Evolutionary conservation across 2,888 invertebrate species (phyloP).

Genomic region (Acronicta leporina): DNA sequence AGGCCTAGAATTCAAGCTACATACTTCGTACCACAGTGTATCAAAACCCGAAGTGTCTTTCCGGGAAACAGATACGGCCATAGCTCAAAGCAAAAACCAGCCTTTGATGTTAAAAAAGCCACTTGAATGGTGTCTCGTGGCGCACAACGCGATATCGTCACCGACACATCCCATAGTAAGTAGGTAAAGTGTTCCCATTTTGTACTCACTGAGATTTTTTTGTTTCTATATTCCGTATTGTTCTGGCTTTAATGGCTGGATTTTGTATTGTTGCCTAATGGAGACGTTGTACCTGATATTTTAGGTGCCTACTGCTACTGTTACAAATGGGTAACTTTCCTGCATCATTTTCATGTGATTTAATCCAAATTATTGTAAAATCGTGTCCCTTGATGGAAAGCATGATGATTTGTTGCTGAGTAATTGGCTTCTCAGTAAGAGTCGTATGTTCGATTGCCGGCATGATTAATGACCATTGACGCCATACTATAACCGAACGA

Average conservation of each 20-base stretch:
- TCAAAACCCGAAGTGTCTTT: conserved; percentile 47
- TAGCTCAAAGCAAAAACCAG: conserved; percentile 65
- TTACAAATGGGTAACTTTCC: not conserved
- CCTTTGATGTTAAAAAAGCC: conserved; percentile 79
- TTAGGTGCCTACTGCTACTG: conserved; percentile 15
- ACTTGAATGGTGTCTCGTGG: conserved; percentile 71
- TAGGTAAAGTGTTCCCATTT: conserved; percentile 56
- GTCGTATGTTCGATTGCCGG: too few relatives aligned
- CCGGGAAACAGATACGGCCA: conserved; percentile 45
- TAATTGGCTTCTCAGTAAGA: too few relatives aligned
- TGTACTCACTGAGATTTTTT: conserved; percentile 45
- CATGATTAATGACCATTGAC: too few relatives aligned
- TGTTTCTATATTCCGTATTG: conserved; percentile 40
- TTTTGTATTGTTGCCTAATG: conserved; percentile 45
- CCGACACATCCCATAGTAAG: conserved; percentile 45
- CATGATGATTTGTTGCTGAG: too few relatives aligned
- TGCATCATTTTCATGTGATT: too few relatives aligned
- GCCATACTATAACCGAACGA: too few relatives aligned
- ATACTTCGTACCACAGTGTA: conserved; percentile 8
- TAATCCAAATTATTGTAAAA: too few relatives aligned
- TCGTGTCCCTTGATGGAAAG: too few relatives aligned
- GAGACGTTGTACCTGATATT: conserved; percentile 18
- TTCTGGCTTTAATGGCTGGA: conserved; percentile 46
- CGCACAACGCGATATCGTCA: conserved; percentile 63
- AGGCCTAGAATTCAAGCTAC: not conserved